A percentile compares a stretch with the other conserved stretches of the same genome.
phyloP scores from a whole-genome alignment of 2,888 invertebrate species.

The Apamea anceps region DNA sequence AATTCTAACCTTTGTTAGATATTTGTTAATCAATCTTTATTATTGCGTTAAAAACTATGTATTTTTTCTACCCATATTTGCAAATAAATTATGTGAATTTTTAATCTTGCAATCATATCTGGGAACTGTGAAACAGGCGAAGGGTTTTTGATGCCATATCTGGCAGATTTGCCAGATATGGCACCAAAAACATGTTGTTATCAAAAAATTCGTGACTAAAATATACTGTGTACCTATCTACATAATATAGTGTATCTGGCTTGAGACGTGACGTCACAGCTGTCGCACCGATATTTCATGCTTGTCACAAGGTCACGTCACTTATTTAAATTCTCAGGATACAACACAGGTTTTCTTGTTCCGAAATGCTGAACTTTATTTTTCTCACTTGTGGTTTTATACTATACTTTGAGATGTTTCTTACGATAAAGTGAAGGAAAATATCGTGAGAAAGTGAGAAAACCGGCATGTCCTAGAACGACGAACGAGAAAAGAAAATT shows the following conservation, averaged over 20 bases:
- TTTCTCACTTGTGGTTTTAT: neutral
- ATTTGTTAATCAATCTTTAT: neutral
- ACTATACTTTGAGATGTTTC: neutral
- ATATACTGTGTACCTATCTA: neutral
- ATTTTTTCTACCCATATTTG: neutral
- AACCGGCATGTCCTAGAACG: too few species aligned
- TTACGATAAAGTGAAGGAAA: neutral
- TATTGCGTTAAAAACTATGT: neutral
- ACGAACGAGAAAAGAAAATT: too few species aligned
- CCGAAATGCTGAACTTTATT: neutral
- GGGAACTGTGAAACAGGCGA: neutral
- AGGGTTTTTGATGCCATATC: too few species aligned
- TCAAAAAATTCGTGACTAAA: neutral
- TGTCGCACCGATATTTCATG: slow-evolving; percentile 13
- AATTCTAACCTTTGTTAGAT: neutral
- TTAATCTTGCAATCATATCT: neutral
- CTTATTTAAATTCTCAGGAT: slow-evolving; percentile 22
- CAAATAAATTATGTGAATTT: neutral
- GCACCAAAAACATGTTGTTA: neutral
- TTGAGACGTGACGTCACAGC: slow-evolving; percentile 18
- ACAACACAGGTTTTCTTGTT: slow-evolving; percentile 14
- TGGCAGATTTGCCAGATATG: too few species aligned
- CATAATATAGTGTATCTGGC: neutral
- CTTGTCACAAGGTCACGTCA: slow-evolving; percentile 2
- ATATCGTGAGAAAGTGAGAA: too few species aligned